Conservation (phyloP, 1,140 invertebrate species). For the Luehdorfia chinensis region DNA sequence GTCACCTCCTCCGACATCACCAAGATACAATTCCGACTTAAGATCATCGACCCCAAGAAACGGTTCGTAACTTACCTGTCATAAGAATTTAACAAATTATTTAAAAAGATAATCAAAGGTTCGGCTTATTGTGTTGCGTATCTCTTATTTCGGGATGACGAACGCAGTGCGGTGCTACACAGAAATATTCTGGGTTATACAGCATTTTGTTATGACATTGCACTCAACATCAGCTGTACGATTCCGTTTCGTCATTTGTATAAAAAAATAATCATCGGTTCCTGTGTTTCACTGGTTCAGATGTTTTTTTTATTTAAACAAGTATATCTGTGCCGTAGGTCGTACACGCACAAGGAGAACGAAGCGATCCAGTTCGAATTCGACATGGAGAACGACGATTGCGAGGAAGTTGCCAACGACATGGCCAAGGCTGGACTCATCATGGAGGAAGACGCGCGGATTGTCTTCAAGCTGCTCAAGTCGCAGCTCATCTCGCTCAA, state of each 20-base stretch:
- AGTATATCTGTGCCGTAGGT: conserved; percentile 36
- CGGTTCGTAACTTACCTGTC: conserved; percentile 67
- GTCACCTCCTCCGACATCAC: conserved; percentile 73
- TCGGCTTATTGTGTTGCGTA: too few relatives aligned
- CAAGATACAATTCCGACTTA: conserved; percentile 92
- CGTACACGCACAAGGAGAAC: conserved; percentile 94
- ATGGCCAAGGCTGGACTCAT: conserved; percentile 96
- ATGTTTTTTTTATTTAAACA: too few relatives aligned
- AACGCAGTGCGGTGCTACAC: too few relatives aligned
- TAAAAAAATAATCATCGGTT: too few relatives aligned
- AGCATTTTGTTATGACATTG: too few relatives aligned
- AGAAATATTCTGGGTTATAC: too few relatives aligned
- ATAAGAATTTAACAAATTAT: not conserved
- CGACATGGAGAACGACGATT: conserved; percentile 94
- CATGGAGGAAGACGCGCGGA: conserved; percentile 93
- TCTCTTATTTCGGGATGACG: too few relatives aligned
- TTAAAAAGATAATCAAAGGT: too few relatives aligned
- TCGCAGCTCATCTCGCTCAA: conserved; percentile 83
- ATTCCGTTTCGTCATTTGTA: too few relatives aligned
- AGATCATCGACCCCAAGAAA: conserved; percentile 98
- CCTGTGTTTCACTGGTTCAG: too few relatives aligned
- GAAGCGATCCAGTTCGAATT: conserved; percentile 99
- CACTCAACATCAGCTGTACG: too few relatives aligned
- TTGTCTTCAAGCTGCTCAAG: conserved; percentile 92
- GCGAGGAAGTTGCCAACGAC: conserved; percentile 96